A percentile compares a stretch with the other conserved stretches of the same genome.
phyloP scores from a whole-genome alignment of 2,888 invertebrate species.

The Unio pictorum region DNA sequence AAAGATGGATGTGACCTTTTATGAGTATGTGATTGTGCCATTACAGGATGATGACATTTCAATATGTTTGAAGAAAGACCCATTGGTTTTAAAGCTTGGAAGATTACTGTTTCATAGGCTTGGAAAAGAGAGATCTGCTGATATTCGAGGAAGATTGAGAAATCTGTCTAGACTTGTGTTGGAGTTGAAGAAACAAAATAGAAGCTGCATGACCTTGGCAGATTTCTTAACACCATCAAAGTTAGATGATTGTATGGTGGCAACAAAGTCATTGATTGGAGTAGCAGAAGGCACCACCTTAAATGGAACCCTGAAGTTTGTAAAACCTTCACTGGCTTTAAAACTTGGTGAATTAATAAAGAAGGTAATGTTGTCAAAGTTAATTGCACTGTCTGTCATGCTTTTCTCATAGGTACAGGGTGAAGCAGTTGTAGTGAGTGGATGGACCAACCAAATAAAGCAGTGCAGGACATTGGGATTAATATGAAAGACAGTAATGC shows the following conservation, averaged over 20 bases:
- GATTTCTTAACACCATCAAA: not conserved
- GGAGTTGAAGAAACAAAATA: not conserved
- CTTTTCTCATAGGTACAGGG: too few species aligned
- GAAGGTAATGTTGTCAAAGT: not conserved
- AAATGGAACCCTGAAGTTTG: not conserved
- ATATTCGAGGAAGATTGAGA: slow-evolving; percentile 3
- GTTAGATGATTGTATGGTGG: slow-evolving; percentile 1
- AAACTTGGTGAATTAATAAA: slow-evolving; percentile 1
- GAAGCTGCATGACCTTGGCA: not conserved
- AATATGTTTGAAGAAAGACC: slow-evolving; percentile 1
- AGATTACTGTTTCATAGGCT: slow-evolving; percentile 1
- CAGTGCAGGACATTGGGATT: too few species aligned
- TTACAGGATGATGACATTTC: slow-evolving; percentile 1
- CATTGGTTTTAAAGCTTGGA: slow-evolving; percentile 1
- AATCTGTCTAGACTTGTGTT: slow-evolving; percentile 1
- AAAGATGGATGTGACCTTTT: not conserved
- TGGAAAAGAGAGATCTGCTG: slow-evolving; percentile 2
- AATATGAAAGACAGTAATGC: too few species aligned
- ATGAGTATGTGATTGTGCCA: not conserved
- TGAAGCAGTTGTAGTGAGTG: too few species aligned
- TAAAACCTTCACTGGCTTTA: not conserved
- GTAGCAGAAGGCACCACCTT: not conserved
- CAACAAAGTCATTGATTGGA: slow-evolving; percentile 1
- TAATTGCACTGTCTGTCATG: too few species aligned
- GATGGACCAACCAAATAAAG: too few species aligned